Evolutionary conservation across 1,140 invertebrate species (phyloP).

Genomic region (Macrobrachium rosenbergii): DNA sequence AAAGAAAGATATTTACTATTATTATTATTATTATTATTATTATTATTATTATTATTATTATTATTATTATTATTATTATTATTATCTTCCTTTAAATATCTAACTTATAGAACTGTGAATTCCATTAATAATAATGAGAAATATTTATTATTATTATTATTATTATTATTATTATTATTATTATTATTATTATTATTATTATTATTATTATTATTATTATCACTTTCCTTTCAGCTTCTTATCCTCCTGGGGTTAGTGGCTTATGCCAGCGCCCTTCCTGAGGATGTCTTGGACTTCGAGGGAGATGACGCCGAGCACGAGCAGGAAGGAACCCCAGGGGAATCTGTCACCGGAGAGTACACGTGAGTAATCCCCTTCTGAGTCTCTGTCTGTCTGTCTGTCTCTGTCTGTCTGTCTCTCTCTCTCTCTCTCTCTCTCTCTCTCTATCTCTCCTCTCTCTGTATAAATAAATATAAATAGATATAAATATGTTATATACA

Average conservation of each 20-base stretch:
- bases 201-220: slow-evolving; percentile 9
- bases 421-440: slow-evolving; percentile 28
- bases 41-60: slow-evolving; percentile 11
- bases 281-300: too few species aligned
- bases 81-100: too few species aligned
- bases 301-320: background rate
- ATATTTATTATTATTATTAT: too few species aligned
- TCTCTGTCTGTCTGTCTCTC: slow-evolving; percentile 21
- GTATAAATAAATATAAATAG: background rate
- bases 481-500: background rate
- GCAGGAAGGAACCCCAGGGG: background rate
- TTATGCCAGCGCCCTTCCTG: too few species aligned
- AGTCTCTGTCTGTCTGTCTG: background rate
- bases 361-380: background rate
- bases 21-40: background rate
- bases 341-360: background rate
- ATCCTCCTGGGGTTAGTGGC: too few species aligned
- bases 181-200: background rate
- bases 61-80: background rate
- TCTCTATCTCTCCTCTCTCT: slow-evolving; percentile 22
- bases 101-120: too few species aligned
- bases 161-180: too few species aligned
- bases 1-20: too few species aligned
- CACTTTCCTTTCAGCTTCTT: background rate
- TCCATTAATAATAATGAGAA: too few species aligned